Conservation (phyloP, 2,113 vertebrate species). For the Lichenostomus cassidix region DNA sequence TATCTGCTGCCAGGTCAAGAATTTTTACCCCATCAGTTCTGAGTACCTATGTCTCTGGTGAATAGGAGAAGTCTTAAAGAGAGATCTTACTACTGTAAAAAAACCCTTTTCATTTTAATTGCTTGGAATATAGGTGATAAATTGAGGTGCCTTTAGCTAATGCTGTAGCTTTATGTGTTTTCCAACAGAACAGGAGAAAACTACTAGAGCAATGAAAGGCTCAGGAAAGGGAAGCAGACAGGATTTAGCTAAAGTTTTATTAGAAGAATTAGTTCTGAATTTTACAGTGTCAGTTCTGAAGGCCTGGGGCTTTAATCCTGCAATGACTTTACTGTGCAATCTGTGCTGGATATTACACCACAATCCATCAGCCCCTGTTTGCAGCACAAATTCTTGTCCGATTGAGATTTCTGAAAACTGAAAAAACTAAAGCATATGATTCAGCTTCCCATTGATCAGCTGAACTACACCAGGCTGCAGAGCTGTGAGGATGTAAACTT, state of each 20-base stretch:
- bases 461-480: neutral
- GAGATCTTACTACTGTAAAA: neutral
- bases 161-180: neutral
- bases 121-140: neutral
- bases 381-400: neutral
- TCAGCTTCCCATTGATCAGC: slow-evolving; percentile 59
- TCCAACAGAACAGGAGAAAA: neutral
- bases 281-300: neutral
- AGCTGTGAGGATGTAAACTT: slow-evolving; percentile 25
- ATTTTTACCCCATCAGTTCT: neutral
- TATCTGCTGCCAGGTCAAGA: neutral
- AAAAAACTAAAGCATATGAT: slow-evolving; percentile 16
- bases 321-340: neutral
- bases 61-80: neutral
- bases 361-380: neutral
- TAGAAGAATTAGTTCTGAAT: slow-evolving; percentile 11
- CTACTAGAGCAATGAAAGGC: neutral
- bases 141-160: slow-evolving; percentile 35
- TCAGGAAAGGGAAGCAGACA: neutral
- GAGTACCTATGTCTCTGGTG: neutral
- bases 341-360: neutral
- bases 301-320: neutral
- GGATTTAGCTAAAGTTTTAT: slow-evolving; percentile 16
- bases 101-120: neutral
- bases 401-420: slow-evolving; percentile 1